Conservation (phyloP, 1,140 invertebrate genomes). For the Sminthurides bifidus region DNA sequence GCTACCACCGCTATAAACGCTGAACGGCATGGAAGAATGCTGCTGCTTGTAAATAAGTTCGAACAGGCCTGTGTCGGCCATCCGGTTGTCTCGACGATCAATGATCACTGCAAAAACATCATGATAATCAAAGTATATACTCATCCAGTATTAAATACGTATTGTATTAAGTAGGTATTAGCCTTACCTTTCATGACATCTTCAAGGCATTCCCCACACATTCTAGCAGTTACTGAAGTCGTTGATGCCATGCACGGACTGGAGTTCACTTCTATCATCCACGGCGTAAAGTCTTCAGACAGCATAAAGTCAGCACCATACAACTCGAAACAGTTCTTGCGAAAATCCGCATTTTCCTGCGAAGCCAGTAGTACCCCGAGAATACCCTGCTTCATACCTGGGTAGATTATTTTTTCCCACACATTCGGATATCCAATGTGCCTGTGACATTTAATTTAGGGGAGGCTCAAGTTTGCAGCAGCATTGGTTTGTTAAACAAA, state of each 20-base stretch:
- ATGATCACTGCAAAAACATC: slow-evolving; percentile 59
- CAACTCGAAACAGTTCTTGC: slow-evolving; percentile 80
- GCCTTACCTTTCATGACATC: slow-evolving; percentile 78
- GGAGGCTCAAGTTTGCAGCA: no score
- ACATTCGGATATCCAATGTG: background rate
- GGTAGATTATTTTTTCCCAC: slow-evolving; percentile 50
- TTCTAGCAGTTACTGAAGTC: slow-evolving; percentile 70
- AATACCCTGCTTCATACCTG: slow-evolving; percentile 76
- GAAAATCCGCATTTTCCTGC: slow-evolving; percentile 63
- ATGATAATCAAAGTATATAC: background rate
- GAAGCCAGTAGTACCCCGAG: slow-evolving; percentile 73
- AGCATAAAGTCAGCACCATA: slow-evolving; percentile 89
- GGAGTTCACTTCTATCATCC: slow-evolving; percentile 90
- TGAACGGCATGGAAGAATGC: slow-evolving; percentile 42
- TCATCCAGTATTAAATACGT: slow-evolving; percentile 5
- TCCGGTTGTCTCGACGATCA: slow-evolving; percentile 60
- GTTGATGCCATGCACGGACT: slow-evolving; percentile 80
- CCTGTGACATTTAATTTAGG: no score
- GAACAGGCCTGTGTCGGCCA: slow-evolving; percentile 71
- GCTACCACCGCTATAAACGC: no score
- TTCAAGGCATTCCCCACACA: slow-evolving; percentile 77
- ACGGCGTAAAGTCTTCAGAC: slow-evolving; percentile 74
- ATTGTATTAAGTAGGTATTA: slow-evolving; percentile 13
- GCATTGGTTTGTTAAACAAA: no score
- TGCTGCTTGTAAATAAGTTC: slow-evolving; percentile 69